A percentile compares a stretch with the other conserved stretches of the same genome.
phyloP scores from a whole-genome alignment of 2,113 vertebrate genomes.

The Euleptes europaea region DNA sequence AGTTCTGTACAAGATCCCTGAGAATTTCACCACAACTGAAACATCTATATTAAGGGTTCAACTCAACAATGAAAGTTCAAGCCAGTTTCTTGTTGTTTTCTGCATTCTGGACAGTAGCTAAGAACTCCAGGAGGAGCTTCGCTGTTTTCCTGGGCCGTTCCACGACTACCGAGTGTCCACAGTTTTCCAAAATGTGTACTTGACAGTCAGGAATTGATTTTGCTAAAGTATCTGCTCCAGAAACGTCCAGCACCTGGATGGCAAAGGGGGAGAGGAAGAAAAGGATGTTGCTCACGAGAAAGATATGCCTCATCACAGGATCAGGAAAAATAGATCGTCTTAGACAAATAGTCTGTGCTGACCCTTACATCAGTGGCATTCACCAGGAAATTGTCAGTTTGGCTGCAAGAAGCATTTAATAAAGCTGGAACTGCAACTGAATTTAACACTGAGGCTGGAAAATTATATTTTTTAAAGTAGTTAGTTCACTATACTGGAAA shows the following conservation, averaged over 20 bases:
- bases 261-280: neutral
- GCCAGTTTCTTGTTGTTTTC: slow-evolving; percentile 83
- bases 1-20: slow-evolving; percentile 73
- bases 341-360: neutral
- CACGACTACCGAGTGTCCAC: slow-evolving; percentile 89
- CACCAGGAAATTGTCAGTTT: neutral
- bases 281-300: neutral
- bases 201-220: slow-evolving; percentile 77
- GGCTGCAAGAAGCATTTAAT: neutral
- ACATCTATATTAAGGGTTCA: neutral
- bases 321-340: neutral
- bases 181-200: slow-evolving; percentile 88
- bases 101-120: slow-evolving; percentile 76
- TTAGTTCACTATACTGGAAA: no score
- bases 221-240: slow-evolving; percentile 82
- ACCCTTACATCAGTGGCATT: neutral
- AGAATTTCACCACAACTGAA: slow-evolving; percentile 65
- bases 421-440: neutral
- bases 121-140: slow-evolving; percentile 86
- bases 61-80: slow-evolving; percentile 44
- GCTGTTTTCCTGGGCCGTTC: slow-evolving; percentile 90
- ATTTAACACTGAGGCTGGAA: neutral
- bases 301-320: neutral
- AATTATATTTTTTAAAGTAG: neutral
- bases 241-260: slow-evolving; percentile 87